phyloP scores from a whole-genome alignment of 2,797 vertebrate genomes.

The Sebastes itinus region DNA sequence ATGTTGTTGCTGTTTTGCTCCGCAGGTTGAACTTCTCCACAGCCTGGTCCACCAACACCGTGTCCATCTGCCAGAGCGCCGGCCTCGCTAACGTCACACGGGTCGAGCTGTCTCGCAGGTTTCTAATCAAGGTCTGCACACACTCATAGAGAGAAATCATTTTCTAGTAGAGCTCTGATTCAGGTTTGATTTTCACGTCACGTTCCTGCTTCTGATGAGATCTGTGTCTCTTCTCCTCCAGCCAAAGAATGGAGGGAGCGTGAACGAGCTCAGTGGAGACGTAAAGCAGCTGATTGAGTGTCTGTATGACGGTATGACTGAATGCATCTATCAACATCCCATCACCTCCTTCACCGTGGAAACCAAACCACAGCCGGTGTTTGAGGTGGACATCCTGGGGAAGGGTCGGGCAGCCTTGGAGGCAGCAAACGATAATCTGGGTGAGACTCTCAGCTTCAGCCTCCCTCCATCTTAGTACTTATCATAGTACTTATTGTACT shows the following conservation, averaged over 20 bases:
- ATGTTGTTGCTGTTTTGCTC: background rate
- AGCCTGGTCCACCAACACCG: constrained; percentile 89
- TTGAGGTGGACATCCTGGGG: constrained; percentile 85
- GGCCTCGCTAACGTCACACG: constrained; percentile 84
- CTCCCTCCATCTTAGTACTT: background rate
- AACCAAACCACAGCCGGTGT: constrained; percentile 75
- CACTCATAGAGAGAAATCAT: background rate
- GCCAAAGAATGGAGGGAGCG: constrained; percentile 36
- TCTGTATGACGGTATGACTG: constrained; percentile 90
- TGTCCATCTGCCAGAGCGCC: constrained; percentile 88
- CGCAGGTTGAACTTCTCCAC: constrained; percentile 91
- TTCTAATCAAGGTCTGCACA: constrained; percentile 82
- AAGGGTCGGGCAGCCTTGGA: constrained; percentile 85
- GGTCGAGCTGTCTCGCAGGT: constrained; percentile 87
- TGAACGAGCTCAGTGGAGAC: constrained; percentile 46
- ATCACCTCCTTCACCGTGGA: constrained; percentile 84
- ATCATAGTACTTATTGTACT: no score
- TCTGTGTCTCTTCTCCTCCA: constrained; percentile 13
- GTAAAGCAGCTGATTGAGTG: constrained; percentile 71
- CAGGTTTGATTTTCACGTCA: background rate
- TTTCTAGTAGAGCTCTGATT: background rate
- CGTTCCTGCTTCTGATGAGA: background rate
- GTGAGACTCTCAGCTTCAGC: constrained; percentile 63
- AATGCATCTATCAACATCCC: constrained; percentile 86
- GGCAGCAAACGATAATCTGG: constrained; percentile 86